Conservation (phyloP, 2,888 invertebrate species). For the Apamea epomidion region DNA sequence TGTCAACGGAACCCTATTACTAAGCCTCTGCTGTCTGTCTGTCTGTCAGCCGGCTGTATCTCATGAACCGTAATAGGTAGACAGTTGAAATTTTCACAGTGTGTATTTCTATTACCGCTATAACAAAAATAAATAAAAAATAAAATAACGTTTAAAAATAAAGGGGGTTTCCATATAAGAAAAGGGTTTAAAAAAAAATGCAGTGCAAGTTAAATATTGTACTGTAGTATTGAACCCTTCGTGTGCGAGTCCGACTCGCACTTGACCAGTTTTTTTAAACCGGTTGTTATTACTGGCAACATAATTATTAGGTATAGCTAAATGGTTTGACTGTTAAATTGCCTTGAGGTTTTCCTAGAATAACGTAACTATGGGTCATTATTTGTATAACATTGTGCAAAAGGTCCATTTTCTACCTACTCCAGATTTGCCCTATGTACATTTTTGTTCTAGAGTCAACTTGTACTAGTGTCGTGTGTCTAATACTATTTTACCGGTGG, state of each 20-base stretch:
- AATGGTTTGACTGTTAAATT: slow-evolving; percentile 3
- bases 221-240: not conserved
- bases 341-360: not conserved
- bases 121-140: too few relatives aligned
- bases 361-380: not conserved
- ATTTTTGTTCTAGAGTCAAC: not conserved
- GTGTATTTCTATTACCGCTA: not conserved
- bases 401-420: not conserved
- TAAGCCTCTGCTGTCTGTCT: not conserved
- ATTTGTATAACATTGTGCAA: not conserved
- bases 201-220: not conserved
- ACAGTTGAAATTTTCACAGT: not conserved
- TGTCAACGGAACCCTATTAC: not conserved
- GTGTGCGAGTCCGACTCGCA: not conserved
- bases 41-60: not conserved
- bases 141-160: not conserved
- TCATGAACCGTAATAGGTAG: not conserved
- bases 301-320: not conserved
- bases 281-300: not conserved
- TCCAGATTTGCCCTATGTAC: not conserved
- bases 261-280: not conserved
- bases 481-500: not conserved
- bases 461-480: not conserved
- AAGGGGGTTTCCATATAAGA: too few relatives aligned
- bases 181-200: too few relatives aligned